Base-by-base conservation (phyloP, 2,888 invertebrate genomes). In the Mesorhabditis belari region DNA sequence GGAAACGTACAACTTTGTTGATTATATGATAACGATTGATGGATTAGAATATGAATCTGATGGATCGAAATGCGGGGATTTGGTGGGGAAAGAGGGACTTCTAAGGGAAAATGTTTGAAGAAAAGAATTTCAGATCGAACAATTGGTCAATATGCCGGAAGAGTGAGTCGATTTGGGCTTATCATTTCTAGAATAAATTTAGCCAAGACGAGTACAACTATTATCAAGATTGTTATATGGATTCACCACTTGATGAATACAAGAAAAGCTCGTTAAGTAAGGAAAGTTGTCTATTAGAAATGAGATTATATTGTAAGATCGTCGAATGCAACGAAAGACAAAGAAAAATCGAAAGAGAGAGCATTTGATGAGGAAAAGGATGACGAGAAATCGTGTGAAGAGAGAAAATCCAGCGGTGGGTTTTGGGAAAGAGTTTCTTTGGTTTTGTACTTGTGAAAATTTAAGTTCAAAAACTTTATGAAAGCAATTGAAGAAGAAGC, bases 221-320 rank as follows among this genome's bases (percentile, higher is more conserved):
- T 52, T 69, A 69, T 53, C 63, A 62, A 52, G 69, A 70, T 44
- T 69, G 70, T 50, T 69, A 69, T 55, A 54, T 49, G 1, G 61
- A 50, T 44, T 51, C 17, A 23, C 61, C 3, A 50, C 50, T n/a
- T 54, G 12, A 17, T 17, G 44, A n/a, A n/a, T n/a, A n/a, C n/a
- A n/a, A n/a, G n/a, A n/a, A n/a, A n/a, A n/a, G n/a, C n/a, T n/a
- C n/a, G n/a, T n/a, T n/a, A n/a, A n/a, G n/a, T n/a, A n/a, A n/a
- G n/a, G n/a, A n/a, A n/a, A n/a, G n/a, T n/a, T n/a, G n/a, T n/a
- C n/a, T n/a, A n/a, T n/a, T n/a, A n/a, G n/a, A n/a, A n/a, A n/a
- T n/a, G n/a, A n/a, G n/a, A n/a, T n/a, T n/a, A n/a, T n/a, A n/a
- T n/a, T n/a, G n/a, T n/a, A n/a, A n/a, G n/a, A n/a, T n/a, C n/a